Evolutionary conservation across 2,888 invertebrate species (phyloP).

Genomic region (Eupithecia inturbata): DNA sequence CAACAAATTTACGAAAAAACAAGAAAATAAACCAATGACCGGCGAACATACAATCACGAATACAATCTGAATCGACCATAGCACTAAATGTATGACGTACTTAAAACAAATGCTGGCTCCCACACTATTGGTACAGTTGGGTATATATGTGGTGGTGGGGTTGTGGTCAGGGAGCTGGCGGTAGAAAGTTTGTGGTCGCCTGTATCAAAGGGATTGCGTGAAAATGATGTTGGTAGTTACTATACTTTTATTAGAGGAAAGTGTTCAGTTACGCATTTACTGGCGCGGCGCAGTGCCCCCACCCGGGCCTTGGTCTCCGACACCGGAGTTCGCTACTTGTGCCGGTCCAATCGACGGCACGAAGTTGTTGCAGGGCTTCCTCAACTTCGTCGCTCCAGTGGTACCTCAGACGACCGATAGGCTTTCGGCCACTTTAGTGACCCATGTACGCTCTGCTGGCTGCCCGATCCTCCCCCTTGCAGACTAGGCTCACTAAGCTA

Average conservation of each 20-base stretch:
- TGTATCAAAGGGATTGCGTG: background rate
- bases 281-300: too few relatives aligned
- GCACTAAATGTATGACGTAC: background rate
- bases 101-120: background rate
- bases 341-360: too few relatives aligned
- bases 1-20: too few relatives aligned
- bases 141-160: background rate
- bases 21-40: too few relatives aligned
- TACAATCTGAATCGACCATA: background rate
- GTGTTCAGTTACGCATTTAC: background rate
- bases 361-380: too few relatives aligned
- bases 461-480: too few relatives aligned
- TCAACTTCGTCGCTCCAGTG: too few relatives aligned
- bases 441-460: too few relatives aligned
- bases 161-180: background rate
- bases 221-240: background rate
- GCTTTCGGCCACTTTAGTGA: too few relatives aligned
- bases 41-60: background rate
- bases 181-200: slow-evolving; percentile 7
- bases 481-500: background rate
- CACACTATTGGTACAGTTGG: background rate
- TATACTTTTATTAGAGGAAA: background rate
- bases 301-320: too few relatives aligned
- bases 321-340: too few relatives aligned
- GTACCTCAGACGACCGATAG: too few relatives aligned